These are phyloP conservation scores for Prionailurus bengalensis DNA, from an alignment of 2,113 vertebrate genomes.

Conservation along the genomic window DNA sequence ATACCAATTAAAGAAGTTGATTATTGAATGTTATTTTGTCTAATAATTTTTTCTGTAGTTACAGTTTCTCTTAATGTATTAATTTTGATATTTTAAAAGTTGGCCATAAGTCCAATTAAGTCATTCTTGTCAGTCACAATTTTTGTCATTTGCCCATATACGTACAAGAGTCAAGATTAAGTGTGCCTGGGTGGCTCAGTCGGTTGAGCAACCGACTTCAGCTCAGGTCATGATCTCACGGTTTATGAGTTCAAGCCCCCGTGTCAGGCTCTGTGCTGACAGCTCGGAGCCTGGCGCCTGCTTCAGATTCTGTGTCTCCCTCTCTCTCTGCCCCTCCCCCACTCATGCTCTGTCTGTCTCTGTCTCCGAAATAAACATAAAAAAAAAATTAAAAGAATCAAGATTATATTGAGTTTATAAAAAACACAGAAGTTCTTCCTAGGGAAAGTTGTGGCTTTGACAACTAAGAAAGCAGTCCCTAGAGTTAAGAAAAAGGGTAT, in stretches of 20 bases:
- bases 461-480: not conserved
- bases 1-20: not conserved
- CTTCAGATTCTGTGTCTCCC: no score
- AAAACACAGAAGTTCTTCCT: not conserved
- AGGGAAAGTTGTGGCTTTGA: not conserved
- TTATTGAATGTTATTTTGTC: not conserved
- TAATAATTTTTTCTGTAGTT: slow-evolving; percentile 9
- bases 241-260: no score
- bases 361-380: no score
- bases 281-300: no score
- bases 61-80: not conserved
- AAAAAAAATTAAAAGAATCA: not conserved
- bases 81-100: slow-evolving; percentile 1
- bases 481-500: not conserved
- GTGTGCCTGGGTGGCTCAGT: no score
- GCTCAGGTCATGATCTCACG: no score
- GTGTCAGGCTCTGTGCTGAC: no score
- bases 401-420: not conserved
- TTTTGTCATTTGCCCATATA: not conserved
- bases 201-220: no score
- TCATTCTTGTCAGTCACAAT: not conserved
- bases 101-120: not conserved
- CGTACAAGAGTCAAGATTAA: not conserved
- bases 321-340: no score
- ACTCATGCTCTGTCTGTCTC: no score